Conservation (phyloP, 2,797 vertebrate species). For the Schizothorax lantsangensis region DNA sequence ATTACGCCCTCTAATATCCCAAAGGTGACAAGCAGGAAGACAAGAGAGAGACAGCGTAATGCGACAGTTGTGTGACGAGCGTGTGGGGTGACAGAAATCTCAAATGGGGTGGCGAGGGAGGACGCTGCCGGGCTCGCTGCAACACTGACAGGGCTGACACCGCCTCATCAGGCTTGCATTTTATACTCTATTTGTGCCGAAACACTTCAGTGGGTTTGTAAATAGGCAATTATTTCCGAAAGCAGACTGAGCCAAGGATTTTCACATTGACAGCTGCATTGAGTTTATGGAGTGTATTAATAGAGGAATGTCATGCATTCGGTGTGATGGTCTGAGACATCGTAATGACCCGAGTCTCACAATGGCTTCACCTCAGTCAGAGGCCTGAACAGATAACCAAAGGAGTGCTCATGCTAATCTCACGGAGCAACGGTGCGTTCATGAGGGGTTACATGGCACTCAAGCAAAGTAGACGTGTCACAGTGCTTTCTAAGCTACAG, state of each 20-base stretch:
- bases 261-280: constrained; percentile 62
- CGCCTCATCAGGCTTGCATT: constrained; percentile 60
- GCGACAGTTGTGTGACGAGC: constrained; percentile 17
- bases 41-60: constrained; percentile 40
- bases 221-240: constrained; percentile 65
- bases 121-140: constrained; percentile 37
- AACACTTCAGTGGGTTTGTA: constrained; percentile 63
- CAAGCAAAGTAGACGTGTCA: background rate
- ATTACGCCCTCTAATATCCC: constrained; percentile 32
- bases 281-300: constrained; percentile 53
- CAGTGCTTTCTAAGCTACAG: background rate
- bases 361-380: constrained; percentile 24
- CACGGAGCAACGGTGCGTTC: constrained; percentile 8
- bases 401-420: constrained; percentile 34
- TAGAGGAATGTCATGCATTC: constrained; percentile 47
- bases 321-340: constrained; percentile 13
- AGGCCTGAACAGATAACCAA: constrained; percentile 15
- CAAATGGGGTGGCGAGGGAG: constrained; percentile 27
- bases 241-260: constrained; percentile 59
- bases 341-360: constrained; percentile 39
- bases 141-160: constrained; percentile 56
- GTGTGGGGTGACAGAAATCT: constrained; percentile 41
- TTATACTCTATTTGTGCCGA: constrained; percentile 64
- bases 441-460: constrained; percentile 4
- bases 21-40: constrained; percentile 24